Conservation (phyloP, 2,797 vertebrate species). For the Lagocephalus sceleratus region DNA sequence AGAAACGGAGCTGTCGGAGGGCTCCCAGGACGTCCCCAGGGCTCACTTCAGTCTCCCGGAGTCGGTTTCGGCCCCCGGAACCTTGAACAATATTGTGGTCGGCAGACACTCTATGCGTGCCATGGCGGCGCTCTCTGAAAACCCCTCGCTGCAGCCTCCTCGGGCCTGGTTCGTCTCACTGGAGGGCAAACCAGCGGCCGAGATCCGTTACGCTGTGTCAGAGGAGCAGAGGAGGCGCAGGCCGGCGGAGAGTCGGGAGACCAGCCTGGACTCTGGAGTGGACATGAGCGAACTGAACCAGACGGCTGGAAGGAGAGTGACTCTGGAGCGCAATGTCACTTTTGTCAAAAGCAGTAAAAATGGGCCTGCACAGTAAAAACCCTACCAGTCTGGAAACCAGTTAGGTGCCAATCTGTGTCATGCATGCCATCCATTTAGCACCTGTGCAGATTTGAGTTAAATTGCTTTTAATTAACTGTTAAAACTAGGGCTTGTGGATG, state of each 20-base stretch:
- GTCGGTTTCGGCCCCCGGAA: conserved; percentile 87
- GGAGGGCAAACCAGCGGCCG: conserved; percentile 87
- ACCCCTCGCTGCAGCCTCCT: conserved; percentile 79
- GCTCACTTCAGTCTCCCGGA: conserved; percentile 79
- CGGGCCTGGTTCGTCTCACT: conserved; percentile 94
- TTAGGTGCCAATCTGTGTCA: too few species aligned
- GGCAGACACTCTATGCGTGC: conserved; percentile 79
- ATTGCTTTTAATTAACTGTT: too few species aligned
- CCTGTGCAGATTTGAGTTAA: too few species aligned
- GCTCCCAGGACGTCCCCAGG: conserved; percentile 68
- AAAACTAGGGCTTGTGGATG: too few species aligned
- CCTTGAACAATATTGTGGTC: conserved; percentile 78
- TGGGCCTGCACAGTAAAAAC: conserved; percentile 59
- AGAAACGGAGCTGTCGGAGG: conserved; percentile 50
- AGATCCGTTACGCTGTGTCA: conserved; percentile 83
- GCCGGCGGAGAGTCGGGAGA: conserved; percentile 80
- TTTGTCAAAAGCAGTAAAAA: conserved; percentile 82
- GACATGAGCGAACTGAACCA: conserved; percentile 88
- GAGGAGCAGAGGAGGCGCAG: conserved; percentile 82
- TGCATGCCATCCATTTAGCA: too few species aligned
- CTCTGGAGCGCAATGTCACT: conserved; percentile 82
- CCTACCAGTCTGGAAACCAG: background rate
- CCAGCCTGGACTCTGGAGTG: conserved; percentile 90
- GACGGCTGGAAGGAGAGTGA: conserved; percentile 58
- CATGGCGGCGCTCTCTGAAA: conserved; percentile 76